Evolutionary conservation across 2,113 vertebrate species (phyloP).

Genomic region (Tachuris rubrigastra): DNA sequence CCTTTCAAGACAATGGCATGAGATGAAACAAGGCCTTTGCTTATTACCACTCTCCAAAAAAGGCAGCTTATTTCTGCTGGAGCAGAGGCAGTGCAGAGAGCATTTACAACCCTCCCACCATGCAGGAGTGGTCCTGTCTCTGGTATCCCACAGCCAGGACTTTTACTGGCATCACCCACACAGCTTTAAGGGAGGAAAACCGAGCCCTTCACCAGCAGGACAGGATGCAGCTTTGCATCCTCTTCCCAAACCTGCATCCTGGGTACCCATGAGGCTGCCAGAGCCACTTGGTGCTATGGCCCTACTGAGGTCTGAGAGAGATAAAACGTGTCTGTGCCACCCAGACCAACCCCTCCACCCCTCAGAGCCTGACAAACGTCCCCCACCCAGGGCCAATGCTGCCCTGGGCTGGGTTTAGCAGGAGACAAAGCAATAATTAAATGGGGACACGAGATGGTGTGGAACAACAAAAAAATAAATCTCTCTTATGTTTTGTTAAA

Average conservation of each 20-base stretch:
- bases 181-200: neutral
- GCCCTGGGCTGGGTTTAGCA: neutral
- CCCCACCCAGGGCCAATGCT: accelerated
- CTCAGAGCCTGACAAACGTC: neutral
- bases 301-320: neutral
- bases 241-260: neutral
- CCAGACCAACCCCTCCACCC: neutral
- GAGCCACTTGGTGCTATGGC: accelerated
- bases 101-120: accelerated
- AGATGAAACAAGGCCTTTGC: neutral
- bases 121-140: neutral
- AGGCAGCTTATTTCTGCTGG: neutral
- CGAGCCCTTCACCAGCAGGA: neutral
- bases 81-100: neutral
- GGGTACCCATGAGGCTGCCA: accelerated
- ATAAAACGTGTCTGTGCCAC: neutral
- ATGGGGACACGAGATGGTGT: neutral
- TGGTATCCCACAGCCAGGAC: neutral
- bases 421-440: neutral
- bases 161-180: neutral
- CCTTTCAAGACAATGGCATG: neutral
- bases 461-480: neutral
- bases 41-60: neutral
- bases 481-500: slow-evolving; percentile 60
- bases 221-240: accelerated